Evolutionary conservation across 2,888 invertebrate genomes (phyloP).

Genomic region (Dascillus cervinus): DNA sequence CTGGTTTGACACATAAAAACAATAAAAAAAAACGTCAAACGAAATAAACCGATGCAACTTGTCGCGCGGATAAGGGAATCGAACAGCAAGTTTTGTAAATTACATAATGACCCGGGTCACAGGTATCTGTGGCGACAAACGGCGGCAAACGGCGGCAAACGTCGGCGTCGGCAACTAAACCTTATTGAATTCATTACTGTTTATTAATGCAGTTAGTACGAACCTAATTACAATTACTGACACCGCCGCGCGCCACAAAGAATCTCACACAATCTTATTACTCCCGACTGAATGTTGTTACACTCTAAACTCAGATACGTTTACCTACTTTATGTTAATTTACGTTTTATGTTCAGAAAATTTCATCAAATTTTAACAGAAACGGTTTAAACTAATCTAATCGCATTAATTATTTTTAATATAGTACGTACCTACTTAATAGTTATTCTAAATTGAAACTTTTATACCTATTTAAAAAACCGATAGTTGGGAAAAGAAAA

Average conservation of each 20-base stretch:
- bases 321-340: constrained; percentile 23
- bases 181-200: constrained; percentile 37
- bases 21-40: too few species aligned
- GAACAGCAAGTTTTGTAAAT: constrained; percentile 21
- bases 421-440: too few species aligned
- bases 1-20: too few species aligned
- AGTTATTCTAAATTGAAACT: too few species aligned
- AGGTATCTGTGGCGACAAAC: constrained; percentile 23
- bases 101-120: constrained; percentile 22
- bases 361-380: too few species aligned
- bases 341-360: constrained; percentile 11
- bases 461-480: too few species aligned
- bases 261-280: constrained; percentile 30
- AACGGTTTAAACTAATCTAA: too few species aligned
- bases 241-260: constrained; percentile 30
- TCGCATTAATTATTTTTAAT: too few species aligned
- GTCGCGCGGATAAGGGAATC: constrained; percentile 6
- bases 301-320: constrained; percentile 19
- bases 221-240: constrained; percentile 42
- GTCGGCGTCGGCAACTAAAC: constrained; percentile 27
- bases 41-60: background rate
- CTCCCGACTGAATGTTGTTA: constrained; percentile 22
- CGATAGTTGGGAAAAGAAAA: too few species aligned
- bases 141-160: constrained; percentile 22
- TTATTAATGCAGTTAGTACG: constrained; percentile 44